phyloP scores from a whole-genome alignment of 2,888 invertebrate genomes.

The Oxyteleia sp. region DNA sequence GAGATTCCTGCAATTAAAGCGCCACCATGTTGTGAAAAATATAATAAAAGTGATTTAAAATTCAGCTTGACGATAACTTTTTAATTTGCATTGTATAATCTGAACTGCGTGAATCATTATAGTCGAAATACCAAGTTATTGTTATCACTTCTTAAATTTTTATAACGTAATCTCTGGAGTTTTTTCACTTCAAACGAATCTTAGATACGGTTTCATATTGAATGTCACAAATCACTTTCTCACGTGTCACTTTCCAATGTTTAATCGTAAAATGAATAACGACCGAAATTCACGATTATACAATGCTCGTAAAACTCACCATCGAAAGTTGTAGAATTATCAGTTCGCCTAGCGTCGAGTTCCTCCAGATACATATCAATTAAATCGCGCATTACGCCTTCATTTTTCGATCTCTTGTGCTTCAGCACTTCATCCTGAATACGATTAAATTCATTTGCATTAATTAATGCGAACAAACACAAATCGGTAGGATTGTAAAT shows the following conservation, averaged over 20 bases:
- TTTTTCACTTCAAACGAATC: too few species aligned
- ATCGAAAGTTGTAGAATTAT: conserved; percentile 79
- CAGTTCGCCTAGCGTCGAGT: conserved; percentile 77
- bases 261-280: conserved; percentile 32
- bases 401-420: conserved; percentile 78
- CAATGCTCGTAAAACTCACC: conserved; percentile 76
- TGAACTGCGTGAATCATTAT: too few species aligned
- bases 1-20: too few species aligned
- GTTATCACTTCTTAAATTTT: too few species aligned
- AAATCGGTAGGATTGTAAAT: neutral
- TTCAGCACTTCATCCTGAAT: conserved; percentile 78
- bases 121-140: too few species aligned
- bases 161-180: too few species aligned
- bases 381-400: conserved; percentile 79
- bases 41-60: too few species aligned
- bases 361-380: conserved; percentile 84
- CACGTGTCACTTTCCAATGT: conserved; percentile 23
- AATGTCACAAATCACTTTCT: conserved; percentile 2
- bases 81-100: too few species aligned
- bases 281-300: conserved; percentile 1
- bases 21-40: too few species aligned
- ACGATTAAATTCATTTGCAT: conserved; percentile 7
- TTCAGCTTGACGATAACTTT: too few species aligned
- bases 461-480: neutral
- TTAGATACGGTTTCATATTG: neutral